Evolutionary conservation across 2,888 invertebrate genomes (phyloP), one percentile per base, ranked within the genome.

Genomic region (Girardia tigrina): DNA sequence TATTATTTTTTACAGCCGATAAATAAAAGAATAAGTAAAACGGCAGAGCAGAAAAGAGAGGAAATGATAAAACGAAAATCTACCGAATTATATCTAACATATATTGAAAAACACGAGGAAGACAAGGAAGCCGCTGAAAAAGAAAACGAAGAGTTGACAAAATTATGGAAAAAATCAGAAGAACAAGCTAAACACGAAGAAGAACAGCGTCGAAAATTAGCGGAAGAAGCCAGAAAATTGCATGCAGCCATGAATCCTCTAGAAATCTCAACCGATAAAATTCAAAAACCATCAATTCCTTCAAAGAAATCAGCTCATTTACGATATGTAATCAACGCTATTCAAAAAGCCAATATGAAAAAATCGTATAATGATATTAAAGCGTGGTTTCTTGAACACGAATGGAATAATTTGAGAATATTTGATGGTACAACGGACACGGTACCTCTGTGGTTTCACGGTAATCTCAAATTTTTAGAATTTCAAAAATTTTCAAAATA

Each of bases 201-300:
- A 56, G 56, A 56, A 56, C 56, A 56, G n/a, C 56, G 56, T 2
- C 56, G 56, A 56, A 56, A 56, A 56, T 56, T 56, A 56, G 56
- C 56, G 23, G 56, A 56, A 56, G 56, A 56, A 12, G 56, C 56
- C 23, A 4, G 56, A 23, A 56, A 12, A 16, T 8, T 56, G 23
- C 56, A 56, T 16, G 56, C 56, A 2, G 20, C n/a, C n/a, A 56
- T 56, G 2, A 56, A 56, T 56, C n/a, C n/a, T 6, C n/a, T 16
- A 8, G 56, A 56, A 4, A 56, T 20, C 23, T 12, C 56, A 4
- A n/a, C 6, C n/a, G 23, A n/a, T 4, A 56, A 56, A 56, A n/a
- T 23, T 4, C 20, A 56, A 56, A 56, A 23, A 56, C 56, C 56
- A 12, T 23, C 56, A 16, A 8, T 4, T 20, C 56, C 56, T 6